phyloP scores from a whole-genome alignment of 2,113 vertebrate species.

The Mobula hypostoma region DNA sequence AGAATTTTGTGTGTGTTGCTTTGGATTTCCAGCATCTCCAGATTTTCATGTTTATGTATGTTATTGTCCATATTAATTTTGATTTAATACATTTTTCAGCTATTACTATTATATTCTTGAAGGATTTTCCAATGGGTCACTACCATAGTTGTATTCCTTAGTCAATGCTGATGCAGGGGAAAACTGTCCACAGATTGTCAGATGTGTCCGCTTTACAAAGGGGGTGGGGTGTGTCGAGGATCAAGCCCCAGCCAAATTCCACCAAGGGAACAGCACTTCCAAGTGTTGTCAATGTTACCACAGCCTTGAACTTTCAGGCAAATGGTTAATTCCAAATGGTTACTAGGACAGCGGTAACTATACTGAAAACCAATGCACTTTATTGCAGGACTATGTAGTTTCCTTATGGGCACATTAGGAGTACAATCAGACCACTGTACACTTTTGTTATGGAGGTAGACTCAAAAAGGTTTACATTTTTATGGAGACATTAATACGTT shows the following conservation, averaged over 20 bases:
- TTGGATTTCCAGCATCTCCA: no score
- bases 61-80: neutral
- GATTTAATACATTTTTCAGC: neutral
- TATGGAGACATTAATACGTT: neutral
- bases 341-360: neutral
- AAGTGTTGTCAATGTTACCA: neutral
- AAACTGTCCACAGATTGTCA: neutral
- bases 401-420: neutral
- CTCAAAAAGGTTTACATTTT: neutral
- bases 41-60: neutral
- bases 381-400: neutral
- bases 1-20: no score
- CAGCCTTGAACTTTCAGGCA: neutral
- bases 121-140: neutral
- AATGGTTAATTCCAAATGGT: neutral
- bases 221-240: neutral
- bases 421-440: neutral
- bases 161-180: neutral
- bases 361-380: neutral
- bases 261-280: neutral
- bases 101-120: neutral
- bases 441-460: neutral
- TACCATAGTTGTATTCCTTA: neutral
- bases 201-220: neutral
- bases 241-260: neutral